Evolutionary conservation across 2,113 vertebrate species (phyloP), one percentile per base, ranked within the genome.

Genomic region (Vidua chalybeata): DNA sequence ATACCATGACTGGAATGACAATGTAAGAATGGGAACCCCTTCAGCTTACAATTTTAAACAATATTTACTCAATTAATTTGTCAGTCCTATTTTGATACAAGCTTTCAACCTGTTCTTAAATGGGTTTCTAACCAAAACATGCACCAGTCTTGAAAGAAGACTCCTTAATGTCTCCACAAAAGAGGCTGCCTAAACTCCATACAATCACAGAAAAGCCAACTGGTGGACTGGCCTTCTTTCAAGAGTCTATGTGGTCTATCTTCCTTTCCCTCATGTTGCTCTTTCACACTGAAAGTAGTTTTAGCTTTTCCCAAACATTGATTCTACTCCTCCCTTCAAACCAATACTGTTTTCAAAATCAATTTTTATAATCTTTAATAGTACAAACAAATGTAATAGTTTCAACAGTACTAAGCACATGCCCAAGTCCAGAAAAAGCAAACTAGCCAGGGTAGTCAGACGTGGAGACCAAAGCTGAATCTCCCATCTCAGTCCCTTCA

Each of bases 391-490:
- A 74, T 13, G 14, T 28, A 87, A 28, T 8, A 41, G 27, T 31
- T 27, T 15, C 9, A 77, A 77, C 7, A 54, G 27, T 19, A 81
- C 12, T 41, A 43, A 66, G 35, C 27, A 75, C 0, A 0, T 23
- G 28, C 20, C 37, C 10, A 69, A 67, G 22, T 11, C 21, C 49
- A 64, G 48, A n/a, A 69, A 52, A 68, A 67, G 69, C 31, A 51
- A 78, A 78, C 7, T 2, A 67, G 41, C 3, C 52, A 49, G 6
- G 7, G 10, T 0, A 77, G 31, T 21, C 15, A 76, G 31, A 45
- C 3, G 23, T 6, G 20, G 21, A 67, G 21, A 87, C 14, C 8
- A 5, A 75, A 89, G 41, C 8, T 75, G 4, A 41, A 64, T 39
- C 83, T 87, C 35, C 8, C 0, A 41, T 39, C 67, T 66, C 67